phyloP scores from a whole-genome alignment of 2,113 vertebrate species.

The Origma solitaria region DNA sequence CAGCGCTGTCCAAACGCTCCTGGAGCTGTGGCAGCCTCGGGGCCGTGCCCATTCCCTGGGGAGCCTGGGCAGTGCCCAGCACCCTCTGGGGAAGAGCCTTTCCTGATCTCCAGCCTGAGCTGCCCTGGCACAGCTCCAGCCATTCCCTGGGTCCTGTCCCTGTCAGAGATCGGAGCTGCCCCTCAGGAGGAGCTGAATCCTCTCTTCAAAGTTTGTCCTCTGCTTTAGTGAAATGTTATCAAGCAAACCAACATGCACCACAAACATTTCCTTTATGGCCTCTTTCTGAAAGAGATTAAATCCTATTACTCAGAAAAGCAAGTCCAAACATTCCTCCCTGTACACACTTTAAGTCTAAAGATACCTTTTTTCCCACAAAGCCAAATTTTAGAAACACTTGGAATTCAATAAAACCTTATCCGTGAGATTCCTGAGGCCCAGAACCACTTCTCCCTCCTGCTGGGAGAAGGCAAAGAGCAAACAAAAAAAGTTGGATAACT shows the following conservation, averaged over 20 bases:
- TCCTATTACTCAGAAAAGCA: neutral
- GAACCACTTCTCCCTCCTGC: neutral
- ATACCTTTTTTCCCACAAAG: neutral
- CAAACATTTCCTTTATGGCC: neutral
- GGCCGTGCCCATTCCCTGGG: neutral
- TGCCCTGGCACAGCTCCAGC: neutral
- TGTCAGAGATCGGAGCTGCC: neutral
- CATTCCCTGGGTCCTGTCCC: neutral
- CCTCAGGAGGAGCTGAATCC: neutral
- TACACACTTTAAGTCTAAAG: neutral
- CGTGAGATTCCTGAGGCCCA: neutral
- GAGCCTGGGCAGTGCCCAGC: neutral
- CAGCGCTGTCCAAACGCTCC: fast-evolving
- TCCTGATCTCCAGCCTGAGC: neutral
- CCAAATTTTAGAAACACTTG: neutral
- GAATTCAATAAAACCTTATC: neutral
- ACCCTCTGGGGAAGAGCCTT: neutral
- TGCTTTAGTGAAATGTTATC: neutral
- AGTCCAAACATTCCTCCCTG: neutral
- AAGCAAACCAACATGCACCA: neutral
- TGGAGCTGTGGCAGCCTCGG: neutral
- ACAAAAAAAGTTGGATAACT: neutral
- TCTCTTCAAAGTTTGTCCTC: neutral
- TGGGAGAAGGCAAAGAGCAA: neutral
- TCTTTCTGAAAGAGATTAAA: neutral